Base-by-base conservation (phyloP, 2,113 vertebrate genomes). In the Dinomys branickii region DNA sequence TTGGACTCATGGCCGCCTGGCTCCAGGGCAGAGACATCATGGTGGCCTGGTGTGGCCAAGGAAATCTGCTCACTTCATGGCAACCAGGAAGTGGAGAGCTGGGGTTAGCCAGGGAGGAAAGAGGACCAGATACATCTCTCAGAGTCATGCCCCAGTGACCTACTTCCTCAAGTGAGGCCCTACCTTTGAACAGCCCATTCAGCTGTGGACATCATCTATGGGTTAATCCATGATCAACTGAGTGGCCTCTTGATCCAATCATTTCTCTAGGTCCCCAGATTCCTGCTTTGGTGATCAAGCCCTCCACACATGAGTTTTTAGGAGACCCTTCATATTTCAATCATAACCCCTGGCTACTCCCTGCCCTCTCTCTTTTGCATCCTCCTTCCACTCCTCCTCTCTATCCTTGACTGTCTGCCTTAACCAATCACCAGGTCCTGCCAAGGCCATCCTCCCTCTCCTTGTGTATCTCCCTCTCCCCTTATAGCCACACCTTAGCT, bases 401-500 rank as follows among this genome's bases (percentile, higher is more conserved):
- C 52, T 14, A 13, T 56, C 90, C 50, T 44, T 67, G 3, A 22
- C 44, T 50, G 26, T 30, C 71, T 41, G 28, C 28, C 38, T 41
- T 30, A 78, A 19, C 16, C 17, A 3, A 33, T 20, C 33, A 33
- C 12, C 38, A 28, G 69, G 26, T 78, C 26, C 30, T n/a, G 19
- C 69, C 22, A 12, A 41, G 58, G 52, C n/a, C 4, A 24, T 20
- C 59, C 7, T 13, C 0, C 16, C 58, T 54, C 71, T 35, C 26
- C 33, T 13, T 4, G 33, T 4, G 0, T 1, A 10, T 19, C 4
- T 1, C 19, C 3, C 61, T 41, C 35, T 26, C 41, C 41, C 26
- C 1, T 11, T 52, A 16, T 1, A 8, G 80, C 19, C 26, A 14
- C 5, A 9, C 38, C 41, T 35, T 20, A 6, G 20, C 38, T 52